phyloP scores from a whole-genome alignment of 2,888 invertebrate genomes.

The Syritta pipiens region DNA sequence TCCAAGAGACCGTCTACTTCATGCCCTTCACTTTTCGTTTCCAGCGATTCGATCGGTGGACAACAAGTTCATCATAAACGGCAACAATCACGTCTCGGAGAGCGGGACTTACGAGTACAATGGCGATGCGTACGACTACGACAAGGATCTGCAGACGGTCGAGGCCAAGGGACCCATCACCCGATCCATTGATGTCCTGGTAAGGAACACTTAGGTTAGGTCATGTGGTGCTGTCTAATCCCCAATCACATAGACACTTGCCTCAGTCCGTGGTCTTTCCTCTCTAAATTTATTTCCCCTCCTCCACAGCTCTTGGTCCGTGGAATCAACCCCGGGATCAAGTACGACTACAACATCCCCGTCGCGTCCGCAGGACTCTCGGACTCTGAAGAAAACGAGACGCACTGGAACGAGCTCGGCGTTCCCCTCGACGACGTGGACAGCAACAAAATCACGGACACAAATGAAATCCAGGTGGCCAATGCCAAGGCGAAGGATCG shows the following conservation, averaged over 20 bases:
- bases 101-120: constrained; percentile 86
- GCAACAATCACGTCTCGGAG: constrained; percentile 87
- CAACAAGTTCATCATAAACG: constrained; percentile 90
- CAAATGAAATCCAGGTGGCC: constrained; percentile 43
- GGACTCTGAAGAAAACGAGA: constrained; percentile 77
- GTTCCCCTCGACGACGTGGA: constrained; percentile 74
- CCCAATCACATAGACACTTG: too few species aligned
- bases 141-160: constrained; percentile 80
- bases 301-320: constrained; percentile 86
- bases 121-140: constrained; percentile 89
- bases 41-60: constrained; percentile 88
- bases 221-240: too few species aligned
- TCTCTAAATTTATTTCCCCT: neutral
- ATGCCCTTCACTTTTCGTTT: constrained; percentile 2
- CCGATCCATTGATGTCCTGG: constrained; percentile 73
- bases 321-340: constrained; percentile 90
- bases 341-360: constrained; percentile 92
- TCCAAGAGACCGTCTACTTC: neutral
- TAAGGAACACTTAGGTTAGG: too few species aligned
- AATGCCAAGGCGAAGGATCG: constrained; percentile 78
- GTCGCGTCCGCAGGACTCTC: constrained; percentile 78
- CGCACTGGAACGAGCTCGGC: constrained; percentile 75
- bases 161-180: constrained; percentile 74
- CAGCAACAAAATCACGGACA: constrained; percentile 69
- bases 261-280: too few species aligned